A percentile compares a stretch with the other conserved stretches of the same genome.
phyloP scores from a whole-genome alignment of 2,113 vertebrate species.

The Prolemur simus region DNA sequence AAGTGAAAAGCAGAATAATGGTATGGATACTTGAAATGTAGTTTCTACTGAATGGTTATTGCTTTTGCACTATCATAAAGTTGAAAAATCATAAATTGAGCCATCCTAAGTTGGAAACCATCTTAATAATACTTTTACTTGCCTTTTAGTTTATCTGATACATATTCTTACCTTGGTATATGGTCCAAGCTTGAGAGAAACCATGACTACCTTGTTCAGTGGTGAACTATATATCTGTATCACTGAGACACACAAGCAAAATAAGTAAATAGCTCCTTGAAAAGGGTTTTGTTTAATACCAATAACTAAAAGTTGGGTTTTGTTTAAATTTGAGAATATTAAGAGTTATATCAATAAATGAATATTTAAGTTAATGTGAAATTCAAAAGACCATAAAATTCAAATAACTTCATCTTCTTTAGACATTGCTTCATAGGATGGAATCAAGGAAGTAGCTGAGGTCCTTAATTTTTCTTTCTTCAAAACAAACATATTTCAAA shows the following conservation, averaged over 20 bases:
- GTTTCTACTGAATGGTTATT: background rate
- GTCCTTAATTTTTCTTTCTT: background rate
- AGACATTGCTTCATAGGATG: background rate
- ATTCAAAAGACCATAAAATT: background rate
- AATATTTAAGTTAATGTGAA: constrained; percentile 18
- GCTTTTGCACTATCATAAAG: background rate
- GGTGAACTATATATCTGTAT: background rate
- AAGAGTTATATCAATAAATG: background rate
- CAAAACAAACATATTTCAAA: background rate
- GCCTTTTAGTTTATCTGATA: background rate
- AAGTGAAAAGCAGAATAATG: background rate
- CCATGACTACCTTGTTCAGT: background rate
- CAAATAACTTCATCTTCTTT: background rate
- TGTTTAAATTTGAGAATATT: background rate
- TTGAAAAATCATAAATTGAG: background rate
- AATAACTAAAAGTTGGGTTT: background rate
- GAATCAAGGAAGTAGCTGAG: background rate
- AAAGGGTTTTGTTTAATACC: background rate
- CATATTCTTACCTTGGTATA: background rate
- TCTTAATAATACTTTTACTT: background rate
- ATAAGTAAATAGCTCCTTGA: background rate
- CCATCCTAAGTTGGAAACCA: background rate
- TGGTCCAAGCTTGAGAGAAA: background rate
- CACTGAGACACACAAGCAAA: background rate
- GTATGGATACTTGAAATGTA: background rate